These are phyloP conservation scores for Lycia hirtaria DNA, from an alignment of 2,888 invertebrate genomes.

Conservation along the genomic window DNA sequence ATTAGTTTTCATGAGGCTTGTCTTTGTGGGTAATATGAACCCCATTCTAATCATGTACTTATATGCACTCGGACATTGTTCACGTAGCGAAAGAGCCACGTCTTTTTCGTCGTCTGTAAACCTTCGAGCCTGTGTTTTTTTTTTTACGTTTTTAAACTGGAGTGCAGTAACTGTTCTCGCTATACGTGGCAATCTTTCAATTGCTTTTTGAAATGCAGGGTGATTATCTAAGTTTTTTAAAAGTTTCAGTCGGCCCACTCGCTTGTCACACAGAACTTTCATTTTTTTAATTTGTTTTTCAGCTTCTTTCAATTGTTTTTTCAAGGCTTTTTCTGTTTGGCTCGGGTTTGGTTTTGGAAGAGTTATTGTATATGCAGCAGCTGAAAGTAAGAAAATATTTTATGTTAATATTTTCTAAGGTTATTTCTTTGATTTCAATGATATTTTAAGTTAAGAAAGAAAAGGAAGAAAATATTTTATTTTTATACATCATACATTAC, in stretches of 20 bases:
- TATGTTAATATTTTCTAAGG: background rate
- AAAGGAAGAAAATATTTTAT: too few relatives aligned
- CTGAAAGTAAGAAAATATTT: background rate
- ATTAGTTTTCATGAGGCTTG: too few relatives aligned
- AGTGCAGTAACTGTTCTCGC: background rate
- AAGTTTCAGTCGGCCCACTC: background rate
- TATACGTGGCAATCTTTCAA: background rate
- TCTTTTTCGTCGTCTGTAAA: constrained; percentile 4
- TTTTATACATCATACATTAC: too few relatives aligned
- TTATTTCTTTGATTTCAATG: too few relatives aligned
- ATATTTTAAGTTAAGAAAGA: too few relatives aligned
- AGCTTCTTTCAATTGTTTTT: background rate
- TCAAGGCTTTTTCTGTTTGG: background rate
- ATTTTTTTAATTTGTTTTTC: background rate
- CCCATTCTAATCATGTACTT: constrained; percentile 5
- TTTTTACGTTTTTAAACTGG: background rate
- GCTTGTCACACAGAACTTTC: background rate
- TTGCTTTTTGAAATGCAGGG: background rate
- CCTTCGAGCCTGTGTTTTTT: background rate
- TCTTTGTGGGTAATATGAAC: background rate
- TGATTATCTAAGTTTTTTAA: background rate
- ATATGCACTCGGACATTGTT: background rate
- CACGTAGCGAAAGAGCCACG: background rate
- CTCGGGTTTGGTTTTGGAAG: background rate
- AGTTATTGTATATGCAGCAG: background rate